A percentile compares a stretch with the other conserved stretches of the same genome.
Conservation (phyloP, 1,140 invertebrate genomes). For the Asobara japonica region DNA sequence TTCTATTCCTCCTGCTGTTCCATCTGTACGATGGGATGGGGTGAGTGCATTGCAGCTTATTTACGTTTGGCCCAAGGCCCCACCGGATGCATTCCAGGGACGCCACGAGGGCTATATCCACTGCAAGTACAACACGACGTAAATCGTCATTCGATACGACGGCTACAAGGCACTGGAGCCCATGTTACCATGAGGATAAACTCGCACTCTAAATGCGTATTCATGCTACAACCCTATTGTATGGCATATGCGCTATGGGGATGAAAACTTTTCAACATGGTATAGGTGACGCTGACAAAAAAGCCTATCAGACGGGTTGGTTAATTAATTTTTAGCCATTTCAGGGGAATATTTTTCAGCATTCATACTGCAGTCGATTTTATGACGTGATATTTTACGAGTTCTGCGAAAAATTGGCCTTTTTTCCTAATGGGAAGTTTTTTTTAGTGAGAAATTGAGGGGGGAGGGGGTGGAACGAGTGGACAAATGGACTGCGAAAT, state of each 20-base stretch:
- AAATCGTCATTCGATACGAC: slow-evolving; percentile 36
- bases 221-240: neutral
- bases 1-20: no score
- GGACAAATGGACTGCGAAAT: neutral
- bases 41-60: neutral
- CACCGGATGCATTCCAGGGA: neutral
- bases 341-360: neutral
- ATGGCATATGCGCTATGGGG: neutral
- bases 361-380: neutral
- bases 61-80: neutral
- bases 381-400: neutral
- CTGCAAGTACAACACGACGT: slow-evolving; percentile 28
- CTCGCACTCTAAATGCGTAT: neutral
- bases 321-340: neutral
- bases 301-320: neutral
- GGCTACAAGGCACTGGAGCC: slow-evolving; percentile 4
- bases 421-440: neutral
- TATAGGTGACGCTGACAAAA: neutral
- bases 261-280: neutral
- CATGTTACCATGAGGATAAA: slow-evolving; percentile 6
- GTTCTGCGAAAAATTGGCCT: neutral
- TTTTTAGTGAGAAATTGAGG: no score
- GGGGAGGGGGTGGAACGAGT: no score
- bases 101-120: neutral
- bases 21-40: neutral